Conservation (phyloP, 2,888 invertebrate genomes). For the Drosophila ochracea region DNA sequence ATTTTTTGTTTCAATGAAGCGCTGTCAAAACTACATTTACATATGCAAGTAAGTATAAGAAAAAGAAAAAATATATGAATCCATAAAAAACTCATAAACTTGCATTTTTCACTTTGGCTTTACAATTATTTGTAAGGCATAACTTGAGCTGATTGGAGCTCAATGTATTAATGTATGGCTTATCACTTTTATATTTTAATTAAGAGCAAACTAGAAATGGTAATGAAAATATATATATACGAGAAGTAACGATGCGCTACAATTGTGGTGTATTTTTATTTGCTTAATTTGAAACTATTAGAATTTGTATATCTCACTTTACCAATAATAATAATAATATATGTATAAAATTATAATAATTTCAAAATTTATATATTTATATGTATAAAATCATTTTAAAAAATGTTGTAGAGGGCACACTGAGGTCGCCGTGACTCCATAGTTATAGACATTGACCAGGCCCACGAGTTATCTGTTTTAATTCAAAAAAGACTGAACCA, state of each 20-base stretch:
- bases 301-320: not conserved
- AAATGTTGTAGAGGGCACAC: not conserved
- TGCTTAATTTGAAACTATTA: not conserved
- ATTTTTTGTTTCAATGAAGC: slow-evolving; percentile 53
- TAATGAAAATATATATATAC: not conserved
- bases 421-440: not conserved
- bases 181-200: not conserved
- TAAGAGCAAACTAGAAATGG: not conserved
- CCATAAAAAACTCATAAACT: slow-evolving; percentile 51
- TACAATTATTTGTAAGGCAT: slow-evolving; percentile 32
- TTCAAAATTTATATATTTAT: not conserved
- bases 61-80: slow-evolving; percentile 35
- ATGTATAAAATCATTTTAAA: not conserved
- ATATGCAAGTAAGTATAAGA: slow-evolving; percentile 47
- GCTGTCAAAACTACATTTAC: slow-evolving; percentile 65
- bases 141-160: slow-evolving; percentile 16
- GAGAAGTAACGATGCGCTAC: not conserved
- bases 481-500: slow-evolving; percentile 25
- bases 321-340: not conserved
- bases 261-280: not conserved
- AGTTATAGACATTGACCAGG: not conserved
- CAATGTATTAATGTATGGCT: slow-evolving; percentile 12
- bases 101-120: slow-evolving; percentile 50
- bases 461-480: slow-evolving; percentile 12
- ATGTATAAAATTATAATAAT: too few species aligned